phyloP scores from a whole-genome alignment of 2,888 invertebrate species.

The Lordiphosa andalusiaca region DNA sequence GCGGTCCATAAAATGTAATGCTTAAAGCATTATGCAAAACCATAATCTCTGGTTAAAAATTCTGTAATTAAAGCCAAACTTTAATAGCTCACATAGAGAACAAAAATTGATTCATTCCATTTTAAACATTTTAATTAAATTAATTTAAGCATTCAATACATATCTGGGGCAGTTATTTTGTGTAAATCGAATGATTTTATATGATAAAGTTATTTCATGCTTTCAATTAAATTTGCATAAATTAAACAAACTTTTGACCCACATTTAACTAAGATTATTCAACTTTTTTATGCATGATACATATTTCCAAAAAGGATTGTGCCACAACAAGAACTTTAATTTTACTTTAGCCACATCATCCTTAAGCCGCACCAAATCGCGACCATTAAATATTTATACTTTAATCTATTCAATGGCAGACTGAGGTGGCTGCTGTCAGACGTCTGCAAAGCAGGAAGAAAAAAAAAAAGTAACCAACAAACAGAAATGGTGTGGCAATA shows the following conservation, averaged over 20 bases:
- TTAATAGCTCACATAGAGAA: too few species aligned
- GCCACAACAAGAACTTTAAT: too few species aligned
- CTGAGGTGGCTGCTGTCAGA: slow-evolving; percentile 41
- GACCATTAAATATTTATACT: slow-evolving; percentile 70
- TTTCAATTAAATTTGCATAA: slow-evolving; percentile 1
- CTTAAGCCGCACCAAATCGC: slow-evolving; percentile 61
- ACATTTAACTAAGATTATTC: too few species aligned
- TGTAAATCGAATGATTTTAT: slow-evolving; percentile 26
- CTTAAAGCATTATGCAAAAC: too few species aligned
- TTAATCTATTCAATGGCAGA: slow-evolving; percentile 73
- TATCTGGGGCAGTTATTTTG: slow-evolving; percentile 2
- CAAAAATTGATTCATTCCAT: slow-evolving; percentile 41
- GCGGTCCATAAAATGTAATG: too few species aligned
- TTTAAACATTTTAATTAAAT: slow-evolving; percentile 46
- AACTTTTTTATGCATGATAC: too few species aligned
- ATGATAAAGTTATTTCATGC: slow-evolving; percentile 15
- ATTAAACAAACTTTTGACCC: too few species aligned
- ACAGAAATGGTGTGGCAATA: slow-evolving; percentile 59
- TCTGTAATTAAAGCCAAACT: too few species aligned
- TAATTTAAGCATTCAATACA: too few species aligned
- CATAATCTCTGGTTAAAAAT: too few species aligned
- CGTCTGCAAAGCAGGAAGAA: neutral
- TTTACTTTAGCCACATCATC: slow-evolving; percentile 2
- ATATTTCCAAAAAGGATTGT: slow-evolving; percentile 29
- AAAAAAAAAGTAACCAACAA: neutral